Evolutionary conservation across 2,888 invertebrate species (phyloP), one percentile per base, ranked within the genome.

Genomic region (Troides helena): DNA sequence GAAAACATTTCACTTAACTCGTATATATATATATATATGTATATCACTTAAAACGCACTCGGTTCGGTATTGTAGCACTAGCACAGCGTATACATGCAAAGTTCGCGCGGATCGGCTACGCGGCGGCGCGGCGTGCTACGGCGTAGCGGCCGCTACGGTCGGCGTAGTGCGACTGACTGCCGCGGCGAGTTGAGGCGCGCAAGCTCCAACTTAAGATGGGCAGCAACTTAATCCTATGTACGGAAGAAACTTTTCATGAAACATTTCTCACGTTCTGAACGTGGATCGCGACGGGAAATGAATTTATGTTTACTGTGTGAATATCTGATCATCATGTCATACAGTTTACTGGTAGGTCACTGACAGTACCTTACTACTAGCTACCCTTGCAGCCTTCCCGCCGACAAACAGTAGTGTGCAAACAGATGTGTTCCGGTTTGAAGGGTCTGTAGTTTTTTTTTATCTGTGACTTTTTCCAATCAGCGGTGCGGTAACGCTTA

Each of bases 81-180:
- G 75, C 68, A 66, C 66, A 25, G 18, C 23, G 12, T 46, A 25
- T 17, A 58, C 25, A 56, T 62, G 25, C 50, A 50, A 63, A 68
- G 68, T 63, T 63, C 56, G 59, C 43, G 17, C 39, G 25, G 21
- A 3, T 21, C 58, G 10, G 58, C 59, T 58, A 14, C 5, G 43
- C 36, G 43, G 57, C 30, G 21, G 12, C 4, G 3, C 39, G 14
- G 57, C 8, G 39, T 10, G 57, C 1, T 79, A 81, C 80, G 80
- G 75, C 82, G 86, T 85, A 84, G 87, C 87, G 84, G 73, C 79
- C 84, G 82, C 78, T 80, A 77, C 83, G 85, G 75, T 72, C 76
- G 80, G 77, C 85, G 86, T 85, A 87, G 83, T 83, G 75, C 82
- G 85, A 86, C 87, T 87, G 89, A 83, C 77, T 80, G 81, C 82